phyloP scores from a whole-genome alignment of 1,140 invertebrate species.

The Trichonephila clavata region DNA sequence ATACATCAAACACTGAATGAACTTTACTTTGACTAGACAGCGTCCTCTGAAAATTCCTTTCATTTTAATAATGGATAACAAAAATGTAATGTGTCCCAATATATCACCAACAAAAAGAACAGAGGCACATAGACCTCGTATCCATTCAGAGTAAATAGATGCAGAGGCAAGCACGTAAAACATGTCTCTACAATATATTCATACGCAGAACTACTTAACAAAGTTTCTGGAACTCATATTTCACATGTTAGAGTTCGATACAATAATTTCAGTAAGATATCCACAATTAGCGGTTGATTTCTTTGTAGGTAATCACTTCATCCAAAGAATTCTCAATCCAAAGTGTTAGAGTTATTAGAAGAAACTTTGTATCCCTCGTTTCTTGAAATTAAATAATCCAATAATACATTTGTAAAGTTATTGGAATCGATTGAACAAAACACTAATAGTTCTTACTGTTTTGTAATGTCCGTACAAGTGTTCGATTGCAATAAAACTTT shows the following conservation, averaged over 20 bases:
- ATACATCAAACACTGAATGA: not conserved
- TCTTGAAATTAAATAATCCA: not conserved
- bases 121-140: not conserved
- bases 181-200: constrained; percentile 25
- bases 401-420: not conserved
- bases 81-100: not conserved
- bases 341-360: not conserved
- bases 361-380: not conserved
- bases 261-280: not conserved
- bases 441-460: not conserved
- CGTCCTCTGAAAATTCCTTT: not conserved
- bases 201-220: not conserved
- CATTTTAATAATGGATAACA: not conserved
- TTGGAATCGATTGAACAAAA: not conserved
- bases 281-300: not conserved
- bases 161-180: not conserved
- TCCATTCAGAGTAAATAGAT: not conserved
- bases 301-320: not conserved
- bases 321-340: not conserved
- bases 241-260: not conserved
- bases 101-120: not conserved
- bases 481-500: not conserved
- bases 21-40: constrained; percentile 26
- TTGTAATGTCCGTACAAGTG: not conserved
- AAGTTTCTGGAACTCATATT: not conserved